Evolutionary conservation across 2,113 vertebrate species (phyloP).

Genomic region (Rhagologus leucostigma): DNA sequence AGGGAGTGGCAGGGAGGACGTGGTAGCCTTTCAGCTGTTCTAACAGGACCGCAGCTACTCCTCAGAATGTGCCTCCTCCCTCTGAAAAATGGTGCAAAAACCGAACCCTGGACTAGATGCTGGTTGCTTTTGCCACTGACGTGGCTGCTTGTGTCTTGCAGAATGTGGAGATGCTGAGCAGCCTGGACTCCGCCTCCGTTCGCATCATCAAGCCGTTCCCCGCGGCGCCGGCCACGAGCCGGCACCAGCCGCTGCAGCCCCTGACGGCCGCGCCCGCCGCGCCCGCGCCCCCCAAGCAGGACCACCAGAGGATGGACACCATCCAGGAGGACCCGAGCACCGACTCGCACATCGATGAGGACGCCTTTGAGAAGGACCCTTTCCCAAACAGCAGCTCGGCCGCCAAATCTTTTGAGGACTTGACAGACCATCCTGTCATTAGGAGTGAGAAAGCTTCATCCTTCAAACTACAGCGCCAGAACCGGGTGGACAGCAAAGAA

Average conservation of each 20-base stretch:
- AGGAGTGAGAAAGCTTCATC: slow-evolving; percentile 81
- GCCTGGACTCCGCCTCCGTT: slow-evolving; percentile 82
- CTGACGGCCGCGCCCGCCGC: neutral
- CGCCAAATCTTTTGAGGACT: slow-evolving; percentile 93
- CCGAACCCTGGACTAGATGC: accelerated
- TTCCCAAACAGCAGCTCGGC: slow-evolving; percentile 83
- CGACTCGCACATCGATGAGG: slow-evolving; percentile 86
- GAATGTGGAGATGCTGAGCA: slow-evolving; percentile 89
- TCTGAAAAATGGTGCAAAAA: accelerated
- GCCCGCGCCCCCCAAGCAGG: slow-evolving; percentile 46
- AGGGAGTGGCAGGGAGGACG: accelerated
- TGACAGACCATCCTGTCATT: slow-evolving; percentile 78
- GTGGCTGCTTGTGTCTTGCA: slow-evolving; percentile 42
- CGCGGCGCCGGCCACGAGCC: slow-evolving; percentile 60
- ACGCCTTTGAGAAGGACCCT: slow-evolving; percentile 81
- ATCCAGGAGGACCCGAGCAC: slow-evolving; percentile 95
- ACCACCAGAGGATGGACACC: slow-evolving; percentile 89
- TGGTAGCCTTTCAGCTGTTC: neutral
- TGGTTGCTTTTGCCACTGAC: neutral
- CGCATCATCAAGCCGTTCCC: slow-evolving; percentile 85
- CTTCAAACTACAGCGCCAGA: slow-evolving; percentile 88
- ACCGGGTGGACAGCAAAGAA: slow-evolving; percentile 89
- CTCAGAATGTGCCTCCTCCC: neutral
- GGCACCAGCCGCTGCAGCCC: slow-evolving; percentile 70
- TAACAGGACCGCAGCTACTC: neutral